Evolutionary conservation across 2,797 vertebrate species (phyloP), one percentile per base, ranked within the genome.

Genomic region (Pantherophis alleghaniensis): DNA sequence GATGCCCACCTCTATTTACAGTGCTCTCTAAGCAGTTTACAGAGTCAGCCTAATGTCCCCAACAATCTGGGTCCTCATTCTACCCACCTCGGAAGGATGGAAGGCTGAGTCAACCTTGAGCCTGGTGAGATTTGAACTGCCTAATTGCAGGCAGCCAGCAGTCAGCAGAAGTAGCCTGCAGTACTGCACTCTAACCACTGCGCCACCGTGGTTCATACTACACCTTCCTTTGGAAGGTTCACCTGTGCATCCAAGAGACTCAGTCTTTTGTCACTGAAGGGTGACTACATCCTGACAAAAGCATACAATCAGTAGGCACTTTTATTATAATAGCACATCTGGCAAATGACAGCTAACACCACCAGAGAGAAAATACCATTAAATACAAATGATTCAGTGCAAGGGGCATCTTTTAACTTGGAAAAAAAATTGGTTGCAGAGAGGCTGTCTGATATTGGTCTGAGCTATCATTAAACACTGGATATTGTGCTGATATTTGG

Each of bases 331-430:
- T 95, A 66, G 5, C 95, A 94, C 93, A 97, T 97, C 96, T 98
- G 98, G 94, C 98, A 98, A 97, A 98, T 98, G 95, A 98, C 95
- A 97, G 98, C 95, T 93, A 98, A 96, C 90, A 98, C 97, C 94
- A 98, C 96, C 92, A 98, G 55, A 89, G 98, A 94, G 95, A 98
- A 98, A 3, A 98, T 32, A 69, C n/a, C n/a, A 32, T 69, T 32
- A 69, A 63, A n/a, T 89, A 32, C 13, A 69, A 32, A 32, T 16
- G 14, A 24, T 91, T 63, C 4, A 12, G 88, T 16, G 66, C 28
- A 18, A 47, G 26, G 56, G 53, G 28, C 51, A 22, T 53, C 61
- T 56, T 83, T 91, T n/a, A 91, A 87, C 47, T 53, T 91, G 57
- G 6, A 51, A 53, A 91, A 59, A 86, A 56, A 14, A 16, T 4